These are phyloP conservation scores for Plutella xylostella DNA, from an alignment of 2,888 invertebrate species.

Conservation along the genomic window DNA sequence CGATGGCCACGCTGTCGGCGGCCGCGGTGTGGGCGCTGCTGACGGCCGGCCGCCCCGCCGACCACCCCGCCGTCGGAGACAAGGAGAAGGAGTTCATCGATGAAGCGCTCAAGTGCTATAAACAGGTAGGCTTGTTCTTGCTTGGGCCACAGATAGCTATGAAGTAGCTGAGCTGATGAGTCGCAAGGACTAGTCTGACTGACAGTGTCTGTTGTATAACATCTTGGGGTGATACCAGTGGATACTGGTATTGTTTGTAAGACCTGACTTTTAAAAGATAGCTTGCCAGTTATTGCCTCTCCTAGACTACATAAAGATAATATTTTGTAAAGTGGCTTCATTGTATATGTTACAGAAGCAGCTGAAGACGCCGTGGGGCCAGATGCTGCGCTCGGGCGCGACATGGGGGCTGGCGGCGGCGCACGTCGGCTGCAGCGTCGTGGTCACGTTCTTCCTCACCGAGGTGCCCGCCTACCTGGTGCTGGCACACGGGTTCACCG, in stretches of 20 bases:
- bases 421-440: constrained; percentile 36
- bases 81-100: constrained; percentile 45
- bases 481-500: constrained; percentile 23
- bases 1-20: constrained; percentile 41
- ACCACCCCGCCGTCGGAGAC: constrained; percentile 47
- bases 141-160: too few species aligned
- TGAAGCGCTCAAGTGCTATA: constrained; percentile 27
- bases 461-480: constrained; percentile 35
- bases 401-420: constrained; percentile 41
- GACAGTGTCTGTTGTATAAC: too few species aligned
- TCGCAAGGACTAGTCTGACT: too few species aligned
- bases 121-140: constrained; percentile 17
- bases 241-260: too few species aligned
- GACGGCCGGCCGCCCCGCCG: constrained; percentile 39
- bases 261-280: too few species aligned
- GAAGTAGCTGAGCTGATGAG: too few species aligned
- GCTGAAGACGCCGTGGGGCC: constrained; percentile 35
- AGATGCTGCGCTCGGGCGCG: constrained; percentile 30
- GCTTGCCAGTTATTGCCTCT: too few species aligned
- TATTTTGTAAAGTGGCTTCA: neutral
- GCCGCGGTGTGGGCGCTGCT: constrained; percentile 37
- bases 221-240: too few species aligned
- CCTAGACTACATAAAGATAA: too few species aligned
- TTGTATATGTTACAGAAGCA: constrained; percentile 27
- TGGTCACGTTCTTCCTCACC: constrained; percentile 41